A percentile compares a stretch with the other conserved stretches of the same genome.
phyloP scores from a whole-genome alignment of 2,888 invertebrate genomes.

The Flexamia atlantica region DNA sequence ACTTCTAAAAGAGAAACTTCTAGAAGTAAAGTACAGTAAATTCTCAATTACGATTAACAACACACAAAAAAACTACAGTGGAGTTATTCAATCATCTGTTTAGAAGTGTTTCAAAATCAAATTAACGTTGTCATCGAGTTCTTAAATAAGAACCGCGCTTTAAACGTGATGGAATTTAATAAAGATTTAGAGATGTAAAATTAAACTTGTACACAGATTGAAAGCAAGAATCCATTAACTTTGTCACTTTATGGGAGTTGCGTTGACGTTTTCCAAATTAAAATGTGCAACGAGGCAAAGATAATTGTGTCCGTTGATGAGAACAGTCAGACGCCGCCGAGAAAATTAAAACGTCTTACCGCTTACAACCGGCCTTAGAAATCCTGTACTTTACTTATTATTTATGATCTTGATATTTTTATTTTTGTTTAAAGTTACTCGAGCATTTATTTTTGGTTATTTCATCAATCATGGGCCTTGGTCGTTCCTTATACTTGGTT shows the following conservation, averaged over 20 bases:
- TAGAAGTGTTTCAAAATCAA: no score
- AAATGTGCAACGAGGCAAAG: slow-evolving; percentile 54
- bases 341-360: slow-evolving; percentile 48
- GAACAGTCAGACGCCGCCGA: slow-evolving; percentile 34
- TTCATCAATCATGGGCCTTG: no score
- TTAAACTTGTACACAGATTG: slow-evolving; percentile 34
- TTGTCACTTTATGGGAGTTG: slow-evolving; percentile 33
- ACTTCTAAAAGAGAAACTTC: no score
- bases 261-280: slow-evolving; percentile 50
- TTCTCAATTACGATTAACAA: no score
- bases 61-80: no score
- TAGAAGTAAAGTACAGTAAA: no score
- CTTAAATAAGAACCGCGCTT: no score
- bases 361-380: slow-evolving; percentile 3
- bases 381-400: not conserved
- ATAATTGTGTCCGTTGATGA: slow-evolving; percentile 40
- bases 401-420: not conserved
- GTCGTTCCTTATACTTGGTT: no score
- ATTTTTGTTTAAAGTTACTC: no score
- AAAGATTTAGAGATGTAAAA: slow-evolving; percentile 8
- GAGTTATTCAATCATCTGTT: no score
- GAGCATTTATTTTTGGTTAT: no score
- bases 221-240: slow-evolving; percentile 37
- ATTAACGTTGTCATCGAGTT: no score
- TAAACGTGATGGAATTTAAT: not conserved